Evolutionary conservation across 2,113 vertebrate genomes (phyloP).

Genomic region (Pseudopodoces humilis): DNA sequence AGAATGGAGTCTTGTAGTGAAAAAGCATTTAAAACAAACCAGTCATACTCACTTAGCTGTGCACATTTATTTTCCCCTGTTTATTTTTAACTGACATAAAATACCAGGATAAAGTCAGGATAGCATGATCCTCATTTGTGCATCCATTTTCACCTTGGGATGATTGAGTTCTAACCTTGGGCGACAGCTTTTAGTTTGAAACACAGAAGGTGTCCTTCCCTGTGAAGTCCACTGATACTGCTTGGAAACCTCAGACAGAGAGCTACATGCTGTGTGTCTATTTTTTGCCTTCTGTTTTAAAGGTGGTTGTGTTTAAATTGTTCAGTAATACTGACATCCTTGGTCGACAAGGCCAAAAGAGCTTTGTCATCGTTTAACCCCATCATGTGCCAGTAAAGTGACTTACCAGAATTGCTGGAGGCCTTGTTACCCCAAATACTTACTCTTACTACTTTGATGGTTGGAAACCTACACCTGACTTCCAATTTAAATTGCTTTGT

Average conservation of each 20-base stretch:
- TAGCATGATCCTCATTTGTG: background rate
- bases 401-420: background rate
- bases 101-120: background rate
- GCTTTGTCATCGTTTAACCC: background rate
- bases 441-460: background rate
- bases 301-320: background rate
- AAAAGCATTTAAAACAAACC: background rate
- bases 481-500: background rate
- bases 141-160: background rate
- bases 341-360: background rate
- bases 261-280: background rate
- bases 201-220: background rate
- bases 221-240: background rate
- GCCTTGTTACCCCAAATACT: background rate
- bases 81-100: background rate
- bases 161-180: background rate
- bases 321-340: background rate
- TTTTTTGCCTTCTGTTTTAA: background rate
- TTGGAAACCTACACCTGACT: background rate
- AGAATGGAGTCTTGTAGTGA: background rate
- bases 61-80: background rate
- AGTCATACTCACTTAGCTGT: background rate
- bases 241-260: background rate
- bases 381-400: background rate
- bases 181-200: fast-evolving